Conservation (phyloP, 2,888 invertebrate species). For the Copidosoma aretas region DNA sequence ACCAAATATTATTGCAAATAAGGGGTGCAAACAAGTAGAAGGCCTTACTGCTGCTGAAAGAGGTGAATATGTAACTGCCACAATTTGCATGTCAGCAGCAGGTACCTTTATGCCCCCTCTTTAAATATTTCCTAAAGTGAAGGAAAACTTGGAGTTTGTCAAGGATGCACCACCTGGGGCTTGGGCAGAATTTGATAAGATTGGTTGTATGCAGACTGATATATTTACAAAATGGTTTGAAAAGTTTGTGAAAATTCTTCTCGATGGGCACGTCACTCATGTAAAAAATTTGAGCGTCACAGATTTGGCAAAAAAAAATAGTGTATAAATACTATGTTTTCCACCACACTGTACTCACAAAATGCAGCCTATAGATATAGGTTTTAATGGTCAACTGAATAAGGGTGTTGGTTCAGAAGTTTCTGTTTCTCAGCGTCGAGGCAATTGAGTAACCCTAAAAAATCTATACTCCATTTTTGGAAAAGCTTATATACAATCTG, state of each 20-base stretch:
- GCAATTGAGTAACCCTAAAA: not conserved
- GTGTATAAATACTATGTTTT: conserved; percentile 52
- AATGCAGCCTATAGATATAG: conserved; percentile 47
- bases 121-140: not conserved
- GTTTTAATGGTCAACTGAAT: conserved; percentile 26
- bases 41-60: not conserved
- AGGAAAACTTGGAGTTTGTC: not conserved
- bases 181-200: conserved; percentile 5
- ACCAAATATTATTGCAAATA: not conserved
- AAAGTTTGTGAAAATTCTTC: conserved; percentile 52
- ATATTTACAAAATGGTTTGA: conserved; percentile 49
- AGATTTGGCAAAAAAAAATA: conserved; percentile 45
- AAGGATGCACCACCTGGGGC: not conserved
- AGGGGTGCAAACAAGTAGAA: not conserved
- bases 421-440: not conserved
- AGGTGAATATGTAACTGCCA: not conserved
- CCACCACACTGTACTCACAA: conserved; percentile 50
- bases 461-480: not conserved
- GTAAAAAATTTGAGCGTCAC: conserved; percentile 49
- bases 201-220: conserved; percentile 11
- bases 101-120: not conserved
- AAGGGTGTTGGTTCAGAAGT: not conserved
- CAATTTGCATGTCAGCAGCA: not conserved
- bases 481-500: not conserved
- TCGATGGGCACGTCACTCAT: conserved; percentile 3